Conservation (phyloP, 2,797 vertebrate genomes). For the Falco cherrug region DNA sequence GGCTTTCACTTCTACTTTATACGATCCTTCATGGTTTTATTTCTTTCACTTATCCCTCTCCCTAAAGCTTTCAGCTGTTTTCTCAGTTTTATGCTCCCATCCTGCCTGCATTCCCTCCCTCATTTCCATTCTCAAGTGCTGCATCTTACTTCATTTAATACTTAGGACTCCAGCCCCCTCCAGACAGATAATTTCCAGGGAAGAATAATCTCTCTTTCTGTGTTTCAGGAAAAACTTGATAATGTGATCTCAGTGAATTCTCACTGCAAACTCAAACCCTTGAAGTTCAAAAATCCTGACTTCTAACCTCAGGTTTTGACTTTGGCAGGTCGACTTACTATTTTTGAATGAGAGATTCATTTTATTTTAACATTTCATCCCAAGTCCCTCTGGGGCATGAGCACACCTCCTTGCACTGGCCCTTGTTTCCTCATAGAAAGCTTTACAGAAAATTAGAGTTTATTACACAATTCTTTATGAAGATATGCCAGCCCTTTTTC, state of each 20-base stretch:
- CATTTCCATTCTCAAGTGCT: neutral
- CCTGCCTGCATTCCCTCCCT: neutral
- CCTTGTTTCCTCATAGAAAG: neutral
- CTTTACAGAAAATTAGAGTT: neutral
- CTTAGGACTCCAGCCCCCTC: neutral
- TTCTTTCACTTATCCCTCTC: neutral
- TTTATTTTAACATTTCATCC: neutral
- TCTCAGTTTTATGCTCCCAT: neutral
- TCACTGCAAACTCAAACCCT: neutral
- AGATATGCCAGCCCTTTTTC: neutral
- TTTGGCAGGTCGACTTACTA: neutral
- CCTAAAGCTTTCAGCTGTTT: conserved; percentile 10
- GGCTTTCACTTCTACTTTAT: conserved; percentile 8
- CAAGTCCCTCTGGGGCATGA: neutral
- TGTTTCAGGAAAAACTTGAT: neutral
- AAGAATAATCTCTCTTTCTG: neutral
- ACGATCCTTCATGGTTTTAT: neutral
- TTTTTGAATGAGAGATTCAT: neutral
- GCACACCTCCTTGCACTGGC: neutral
- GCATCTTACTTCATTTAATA: neutral
- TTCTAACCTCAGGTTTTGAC: neutral
- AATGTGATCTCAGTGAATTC: neutral
- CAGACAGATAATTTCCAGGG: neutral
- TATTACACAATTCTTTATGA: neutral
- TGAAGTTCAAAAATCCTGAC: neutral